phyloP scores from a whole-genome alignment of 2,888 invertebrate genomes.

The Antheraea assamensis region DNA sequence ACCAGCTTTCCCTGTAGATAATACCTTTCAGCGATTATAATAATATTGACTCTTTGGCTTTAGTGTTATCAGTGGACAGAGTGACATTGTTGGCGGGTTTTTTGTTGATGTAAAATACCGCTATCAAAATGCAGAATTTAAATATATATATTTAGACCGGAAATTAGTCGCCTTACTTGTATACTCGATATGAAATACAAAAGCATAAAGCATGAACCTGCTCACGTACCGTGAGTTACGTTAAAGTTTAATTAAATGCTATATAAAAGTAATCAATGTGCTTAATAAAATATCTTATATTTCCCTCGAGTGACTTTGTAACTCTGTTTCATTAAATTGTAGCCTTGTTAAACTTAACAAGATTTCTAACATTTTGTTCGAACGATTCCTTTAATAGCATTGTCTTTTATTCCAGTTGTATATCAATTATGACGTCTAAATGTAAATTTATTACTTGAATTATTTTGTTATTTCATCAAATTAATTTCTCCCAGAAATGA shows the following conservation, averaged over 20 bases:
- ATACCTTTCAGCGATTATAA: background rate
- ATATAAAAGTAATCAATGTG: background rate
- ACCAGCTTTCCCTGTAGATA: conserved; percentile 47
- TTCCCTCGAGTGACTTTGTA: background rate
- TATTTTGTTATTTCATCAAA: background rate
- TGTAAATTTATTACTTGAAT: background rate
- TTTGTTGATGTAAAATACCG: background rate
- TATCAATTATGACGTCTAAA: background rate
- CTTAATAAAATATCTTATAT: background rate
- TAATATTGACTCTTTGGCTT: background rate
- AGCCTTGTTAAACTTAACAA: background rate
- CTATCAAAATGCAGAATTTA: background rate
- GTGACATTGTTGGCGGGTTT: background rate
- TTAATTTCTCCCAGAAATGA: background rate
- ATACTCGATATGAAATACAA: too few species aligned
- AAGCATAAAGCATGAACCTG: too few species aligned
- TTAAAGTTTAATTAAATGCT: background rate
- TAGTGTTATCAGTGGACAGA: background rate
- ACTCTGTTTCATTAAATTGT: background rate
- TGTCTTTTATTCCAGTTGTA: background rate
- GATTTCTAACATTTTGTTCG: background rate
- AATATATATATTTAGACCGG: too few species aligned
- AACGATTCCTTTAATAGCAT: background rate
- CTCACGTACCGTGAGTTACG: background rate
- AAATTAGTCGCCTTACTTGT: too few species aligned